Evolutionary conservation across 1,140 invertebrate species (phyloP).

Genomic region (Panulirus ornatus): DNA sequence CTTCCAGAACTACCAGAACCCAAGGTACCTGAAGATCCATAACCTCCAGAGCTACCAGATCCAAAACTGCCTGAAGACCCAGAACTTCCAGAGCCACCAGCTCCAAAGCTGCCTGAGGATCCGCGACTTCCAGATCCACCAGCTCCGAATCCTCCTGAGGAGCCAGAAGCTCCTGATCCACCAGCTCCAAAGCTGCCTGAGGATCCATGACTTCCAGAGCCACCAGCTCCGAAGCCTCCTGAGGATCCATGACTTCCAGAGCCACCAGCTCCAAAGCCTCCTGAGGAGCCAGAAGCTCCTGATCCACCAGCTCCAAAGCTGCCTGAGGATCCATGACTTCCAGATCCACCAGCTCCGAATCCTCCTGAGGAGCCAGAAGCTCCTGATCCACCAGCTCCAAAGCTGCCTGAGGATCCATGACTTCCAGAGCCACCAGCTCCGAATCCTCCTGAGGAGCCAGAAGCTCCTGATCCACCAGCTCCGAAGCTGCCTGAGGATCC

Average conservation of each 20-base stretch:
- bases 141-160: not conserved
- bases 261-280: not conserved
- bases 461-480: not conserved
- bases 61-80: not conserved
- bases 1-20: slow-evolving; percentile 20
- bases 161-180: not conserved
- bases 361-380: not conserved
- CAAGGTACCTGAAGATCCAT: not conserved
- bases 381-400: no score
- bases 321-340: not conserved
- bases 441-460: not conserved
- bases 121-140: not conserved
- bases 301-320: no score
- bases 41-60: not conserved
- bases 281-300: not conserved
- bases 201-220: not conserved
- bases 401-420: slow-evolving; percentile 2
- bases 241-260: no score
- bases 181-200: not conserved
- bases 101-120: not conserved
- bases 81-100: not conserved
- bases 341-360: not conserved
- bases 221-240: not conserved
- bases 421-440: not conserved
- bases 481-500: not conserved